Percentiles rank a stretch among this genome's conserved stretches.
Evolutionary conservation across 2,888 invertebrate species (phyloP).

Genomic region (Biston betularia): DNA sequence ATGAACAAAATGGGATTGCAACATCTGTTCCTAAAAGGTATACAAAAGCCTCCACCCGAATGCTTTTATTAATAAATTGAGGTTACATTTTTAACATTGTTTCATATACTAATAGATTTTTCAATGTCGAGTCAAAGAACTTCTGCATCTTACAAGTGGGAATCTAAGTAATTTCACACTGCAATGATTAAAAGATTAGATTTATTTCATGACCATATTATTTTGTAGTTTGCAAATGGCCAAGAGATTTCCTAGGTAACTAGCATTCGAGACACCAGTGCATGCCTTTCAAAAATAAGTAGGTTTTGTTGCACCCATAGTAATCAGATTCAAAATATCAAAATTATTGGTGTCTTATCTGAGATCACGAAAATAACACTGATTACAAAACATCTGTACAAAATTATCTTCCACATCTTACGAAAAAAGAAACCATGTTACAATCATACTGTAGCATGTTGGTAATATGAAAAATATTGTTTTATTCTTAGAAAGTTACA

Average conservation of each 20-base stretch:
- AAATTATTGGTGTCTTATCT: conserved; percentile 16
- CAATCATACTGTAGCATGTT: conserved; percentile 12
- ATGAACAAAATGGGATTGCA: conserved; percentile 17
- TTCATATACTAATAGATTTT: too few relatives aligned
- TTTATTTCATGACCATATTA: too few relatives aligned
- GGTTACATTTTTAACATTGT: too few relatives aligned
- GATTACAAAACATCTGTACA: conserved; percentile 21
- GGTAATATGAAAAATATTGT: conserved; percentile 17
- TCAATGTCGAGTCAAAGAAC: too few relatives aligned
- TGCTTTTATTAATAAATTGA: background rate
- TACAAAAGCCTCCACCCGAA: background rate
- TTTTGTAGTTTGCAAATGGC: background rate
- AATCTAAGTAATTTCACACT: too few relatives aligned
- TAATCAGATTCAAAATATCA: conserved; percentile 37
- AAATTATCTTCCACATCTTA: conserved; percentile 6
- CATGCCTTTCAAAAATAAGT: background rate
- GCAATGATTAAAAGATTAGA: too few relatives aligned
- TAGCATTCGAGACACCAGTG: background rate
- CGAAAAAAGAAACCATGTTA: background rate
- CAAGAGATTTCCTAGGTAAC: background rate
- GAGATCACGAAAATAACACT: conserved; percentile 36
- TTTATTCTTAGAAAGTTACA: conserved; percentile 12
- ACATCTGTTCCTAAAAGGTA: background rate
- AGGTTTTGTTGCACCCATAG: background rate
- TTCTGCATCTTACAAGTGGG: background rate